Evolutionary conservation across 2,888 invertebrate genomes (phyloP).

Genomic region (Pecten maximus): DNA sequence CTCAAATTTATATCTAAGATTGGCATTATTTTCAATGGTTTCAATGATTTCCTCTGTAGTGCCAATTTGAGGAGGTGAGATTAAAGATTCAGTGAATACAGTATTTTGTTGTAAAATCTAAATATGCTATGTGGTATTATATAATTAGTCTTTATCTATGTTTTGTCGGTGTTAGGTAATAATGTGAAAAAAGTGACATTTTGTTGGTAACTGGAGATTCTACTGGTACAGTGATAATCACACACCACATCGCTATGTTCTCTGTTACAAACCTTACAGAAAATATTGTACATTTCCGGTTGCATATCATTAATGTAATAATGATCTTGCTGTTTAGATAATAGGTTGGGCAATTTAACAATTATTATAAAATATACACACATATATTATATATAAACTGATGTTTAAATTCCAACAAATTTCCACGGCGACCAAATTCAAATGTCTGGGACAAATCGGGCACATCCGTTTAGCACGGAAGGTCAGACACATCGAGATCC

Average conservation of each 20-base stretch:
- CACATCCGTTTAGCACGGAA: conserved; percentile 30
- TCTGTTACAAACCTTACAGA: background rate
- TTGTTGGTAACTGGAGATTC: background rate
- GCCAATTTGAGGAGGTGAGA: background rate
- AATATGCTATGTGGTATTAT: background rate
- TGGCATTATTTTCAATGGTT: background rate
- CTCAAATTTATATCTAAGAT: background rate
- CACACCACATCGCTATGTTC: background rate
- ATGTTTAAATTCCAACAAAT: background rate
- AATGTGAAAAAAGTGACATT: conserved; percentile 35
- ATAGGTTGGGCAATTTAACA: conserved; percentile 27
- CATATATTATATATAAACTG: conserved; percentile 27
- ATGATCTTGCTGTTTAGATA: conserved; percentile 26
- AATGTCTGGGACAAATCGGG: conserved; percentile 28
- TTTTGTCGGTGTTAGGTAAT: background rate
- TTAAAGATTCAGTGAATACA: background rate
- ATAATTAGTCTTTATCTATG: background rate
- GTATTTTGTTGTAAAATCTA: background rate
- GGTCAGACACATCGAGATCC: conserved; percentile 33
- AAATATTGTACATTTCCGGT: conserved; percentile 29
- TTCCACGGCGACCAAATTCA: background rate
- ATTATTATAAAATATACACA: conserved; percentile 35
- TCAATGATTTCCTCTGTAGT: background rate
- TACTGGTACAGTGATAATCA: background rate
- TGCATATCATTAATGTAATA: conserved; percentile 25